phyloP scores from a whole-genome alignment of 2,797 vertebrate species.

The Lutjanus argentimaculatus region DNA sequence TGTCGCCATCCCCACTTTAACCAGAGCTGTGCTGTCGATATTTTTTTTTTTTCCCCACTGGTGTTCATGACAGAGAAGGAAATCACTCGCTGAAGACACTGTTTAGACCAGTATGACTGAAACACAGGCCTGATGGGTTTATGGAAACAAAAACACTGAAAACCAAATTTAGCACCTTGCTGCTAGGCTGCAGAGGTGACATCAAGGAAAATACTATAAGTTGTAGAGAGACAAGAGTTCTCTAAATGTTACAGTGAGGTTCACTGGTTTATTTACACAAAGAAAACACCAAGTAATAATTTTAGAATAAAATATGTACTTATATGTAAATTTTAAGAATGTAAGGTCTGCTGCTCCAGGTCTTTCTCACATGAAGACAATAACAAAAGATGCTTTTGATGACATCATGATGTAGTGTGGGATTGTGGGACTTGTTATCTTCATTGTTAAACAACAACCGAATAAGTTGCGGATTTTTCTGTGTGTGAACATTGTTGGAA shows the following conservation, averaged over 20 bases:
- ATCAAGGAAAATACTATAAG: slow-evolving; percentile 6
- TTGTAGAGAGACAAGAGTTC: not conserved
- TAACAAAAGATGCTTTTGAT: too few species aligned
- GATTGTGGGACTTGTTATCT: too few species aligned
- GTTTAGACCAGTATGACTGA: slow-evolving; percentile 49
- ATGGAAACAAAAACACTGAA: slow-evolving; percentile 37
- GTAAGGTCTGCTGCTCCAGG: too few species aligned
- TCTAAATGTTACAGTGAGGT: not conserved
- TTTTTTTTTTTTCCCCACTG: slow-evolving; percentile 3
- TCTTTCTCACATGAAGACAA: too few species aligned
- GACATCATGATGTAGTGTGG: too few species aligned
- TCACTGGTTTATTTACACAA: not conserved
- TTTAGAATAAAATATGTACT: too few species aligned
- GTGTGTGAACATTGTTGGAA: too few species aligned
- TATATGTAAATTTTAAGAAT: too few species aligned
- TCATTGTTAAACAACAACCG: too few species aligned
- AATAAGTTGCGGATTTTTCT: too few species aligned
- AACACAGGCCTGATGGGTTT: slow-evolving; percentile 48
- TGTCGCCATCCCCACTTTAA: slow-evolving; percentile 77
- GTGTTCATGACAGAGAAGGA: slow-evolving; percentile 66
- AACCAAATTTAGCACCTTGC: slow-evolving; percentile 41
- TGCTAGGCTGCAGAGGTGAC: slow-evolving; percentile 16
- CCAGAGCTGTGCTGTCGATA: slow-evolving; percentile 65
- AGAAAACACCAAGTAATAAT: too few species aligned
- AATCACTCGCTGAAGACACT: slow-evolving; percentile 50